Percentiles rank a stretch among this genome's conserved stretches.
Conservation (phyloP, 2,113 vertebrate species). For the Noctilio leporinus region DNA sequence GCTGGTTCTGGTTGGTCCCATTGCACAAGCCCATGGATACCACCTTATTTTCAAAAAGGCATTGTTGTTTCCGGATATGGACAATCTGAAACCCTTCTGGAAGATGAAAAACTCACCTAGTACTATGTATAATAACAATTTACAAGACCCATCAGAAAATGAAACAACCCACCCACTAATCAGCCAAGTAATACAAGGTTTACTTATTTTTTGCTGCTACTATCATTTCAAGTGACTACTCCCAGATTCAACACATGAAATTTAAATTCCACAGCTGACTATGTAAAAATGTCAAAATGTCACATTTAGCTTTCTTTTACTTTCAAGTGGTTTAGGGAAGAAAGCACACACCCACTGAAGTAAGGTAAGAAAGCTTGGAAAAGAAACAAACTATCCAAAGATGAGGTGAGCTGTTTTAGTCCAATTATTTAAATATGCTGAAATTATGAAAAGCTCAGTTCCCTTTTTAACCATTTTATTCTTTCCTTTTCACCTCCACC, state of each 20-base stretch:
- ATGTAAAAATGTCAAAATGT: not conserved
- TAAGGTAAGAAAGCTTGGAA: constrained; percentile 14
- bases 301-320: not conserved
- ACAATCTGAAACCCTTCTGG: constrained; percentile 88
- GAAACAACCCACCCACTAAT: not conserved
- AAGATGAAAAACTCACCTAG: constrained; percentile 72
- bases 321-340: not conserved
- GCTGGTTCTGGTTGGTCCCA: constrained; percentile 77
- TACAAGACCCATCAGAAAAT: not conserved
- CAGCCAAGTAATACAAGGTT: not conserved
- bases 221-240: not conserved
- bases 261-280: not conserved
- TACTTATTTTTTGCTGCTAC: not conserved
- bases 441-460: not conserved
- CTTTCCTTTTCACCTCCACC: not conserved
- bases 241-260: not conserved
- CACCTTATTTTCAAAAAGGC: constrained; percentile 75
- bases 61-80: constrained; percentile 80
- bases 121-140: not conserved
- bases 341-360: not conserved
- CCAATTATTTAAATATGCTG: not conserved
- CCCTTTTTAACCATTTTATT: not conserved
- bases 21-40: constrained; percentile 82
- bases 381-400: constrained; percentile 10
- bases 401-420: not conserved